Conservation (phyloP, 2,888 invertebrate genomes). For the Julus scanicus region DNA sequence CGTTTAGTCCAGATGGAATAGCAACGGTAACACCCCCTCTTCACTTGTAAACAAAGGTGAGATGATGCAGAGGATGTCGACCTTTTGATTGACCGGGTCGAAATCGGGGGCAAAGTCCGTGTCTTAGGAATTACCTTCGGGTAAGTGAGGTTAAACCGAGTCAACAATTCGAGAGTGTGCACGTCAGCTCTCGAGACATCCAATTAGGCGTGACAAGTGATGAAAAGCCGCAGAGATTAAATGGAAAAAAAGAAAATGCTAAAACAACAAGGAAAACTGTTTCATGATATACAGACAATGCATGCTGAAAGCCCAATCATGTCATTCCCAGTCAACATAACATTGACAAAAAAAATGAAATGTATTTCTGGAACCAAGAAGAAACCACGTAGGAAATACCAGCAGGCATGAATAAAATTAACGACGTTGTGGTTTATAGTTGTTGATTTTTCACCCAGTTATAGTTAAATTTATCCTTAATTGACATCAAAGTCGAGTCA, state of each 20-base stretch:
- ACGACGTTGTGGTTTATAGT: too few relatives aligned
- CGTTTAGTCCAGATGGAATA: not conserved
- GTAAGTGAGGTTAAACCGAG: not conserved
- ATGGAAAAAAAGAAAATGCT: not conserved
- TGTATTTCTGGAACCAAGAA: too few relatives aligned
- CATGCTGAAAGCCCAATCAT: not conserved
- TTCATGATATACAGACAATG: not conserved
- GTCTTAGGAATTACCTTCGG: not conserved
- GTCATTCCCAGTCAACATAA: not conserved
- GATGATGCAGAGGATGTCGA: not conserved
- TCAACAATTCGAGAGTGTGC: not conserved
- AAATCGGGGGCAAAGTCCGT: constrained; percentile 18
- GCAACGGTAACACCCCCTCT: not conserved
- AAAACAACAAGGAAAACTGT: not conserved
- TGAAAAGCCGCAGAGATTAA: constrained; percentile 15
- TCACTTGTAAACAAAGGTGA: not conserved
- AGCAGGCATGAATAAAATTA: too few relatives aligned
- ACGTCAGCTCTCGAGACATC: not conserved
- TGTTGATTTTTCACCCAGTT: too few relatives aligned
- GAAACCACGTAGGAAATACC: too few relatives aligned
- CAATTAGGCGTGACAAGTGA: constrained; percentile 30
- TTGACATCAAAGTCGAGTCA: too few relatives aligned
- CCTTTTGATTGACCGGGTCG: not conserved
- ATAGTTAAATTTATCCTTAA: too few relatives aligned
- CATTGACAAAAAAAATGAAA: not conserved